Evolutionary conservation across 2,113 vertebrate species (phyloP).

Genomic region (Anolis sagrei): DNA sequence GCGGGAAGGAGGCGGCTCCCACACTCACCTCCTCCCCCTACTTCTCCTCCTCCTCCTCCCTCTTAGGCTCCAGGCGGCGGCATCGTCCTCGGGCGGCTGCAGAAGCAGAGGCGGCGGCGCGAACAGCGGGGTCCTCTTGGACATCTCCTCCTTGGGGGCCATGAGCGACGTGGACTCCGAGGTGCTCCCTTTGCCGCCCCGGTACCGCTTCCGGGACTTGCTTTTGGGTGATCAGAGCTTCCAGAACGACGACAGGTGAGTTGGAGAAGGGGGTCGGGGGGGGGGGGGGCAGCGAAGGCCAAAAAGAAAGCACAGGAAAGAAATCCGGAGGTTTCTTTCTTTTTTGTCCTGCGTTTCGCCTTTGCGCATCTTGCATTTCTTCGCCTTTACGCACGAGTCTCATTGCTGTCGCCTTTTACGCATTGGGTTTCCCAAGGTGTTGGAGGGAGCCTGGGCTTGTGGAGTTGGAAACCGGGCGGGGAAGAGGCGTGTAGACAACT

Average conservation of each 20-base stretch:
- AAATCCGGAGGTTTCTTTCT: accelerated
- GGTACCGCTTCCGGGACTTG: constrained; percentile 95
- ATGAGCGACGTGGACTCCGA: constrained; percentile 91
- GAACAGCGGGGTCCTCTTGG: constrained; percentile 84
- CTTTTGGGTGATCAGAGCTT: constrained; percentile 94
- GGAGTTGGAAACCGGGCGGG: no score
- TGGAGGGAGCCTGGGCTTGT: no score
- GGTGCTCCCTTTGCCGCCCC: constrained; percentile 91
- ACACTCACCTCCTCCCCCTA: background rate
- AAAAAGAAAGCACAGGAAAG: no score
- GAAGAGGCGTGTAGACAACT: no score
- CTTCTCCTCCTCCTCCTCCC: constrained; percentile 27
- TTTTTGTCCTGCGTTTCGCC: no score
- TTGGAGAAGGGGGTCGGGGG: accelerated
- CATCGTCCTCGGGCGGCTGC: constrained; percentile 72
- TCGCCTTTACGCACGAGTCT: no score
- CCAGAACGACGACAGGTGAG: constrained; percentile 94
- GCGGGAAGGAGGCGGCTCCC: background rate
- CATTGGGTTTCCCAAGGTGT: no score
- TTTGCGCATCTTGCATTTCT: no score
- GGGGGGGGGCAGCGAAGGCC: accelerated
- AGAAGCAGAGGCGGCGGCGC: constrained; percentile 62
- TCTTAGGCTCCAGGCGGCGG: constrained; percentile 72
- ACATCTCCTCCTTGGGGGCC: constrained; percentile 81
- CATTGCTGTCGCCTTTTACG: no score